Evolutionary conservation across 2,888 invertebrate genomes (phyloP).

Genomic region (Pandemis cinnamomeana): DNA sequence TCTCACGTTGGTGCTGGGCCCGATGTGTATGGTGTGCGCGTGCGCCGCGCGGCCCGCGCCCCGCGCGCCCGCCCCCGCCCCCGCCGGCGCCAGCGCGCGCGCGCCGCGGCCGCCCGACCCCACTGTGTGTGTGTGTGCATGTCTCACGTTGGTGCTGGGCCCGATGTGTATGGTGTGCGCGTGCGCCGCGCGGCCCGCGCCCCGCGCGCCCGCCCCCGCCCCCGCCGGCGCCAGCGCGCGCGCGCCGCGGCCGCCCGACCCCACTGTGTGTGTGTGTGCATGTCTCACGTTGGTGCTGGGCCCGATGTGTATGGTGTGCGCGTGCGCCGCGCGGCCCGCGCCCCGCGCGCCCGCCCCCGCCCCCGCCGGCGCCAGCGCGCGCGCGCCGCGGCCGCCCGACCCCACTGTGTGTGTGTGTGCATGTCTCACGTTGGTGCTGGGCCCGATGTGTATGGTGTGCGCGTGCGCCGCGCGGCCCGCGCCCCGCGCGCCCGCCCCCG

Average conservation of each 20-base stretch:
- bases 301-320: conserved; percentile 75
- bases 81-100: conserved; percentile 69
- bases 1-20: conserved; percentile 54
- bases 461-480: conserved; percentile 59
- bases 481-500: conserved; percentile 86
- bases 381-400: conserved; percentile 8
- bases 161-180: conserved; percentile 76
- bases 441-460: conserved; percentile 73
- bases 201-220: conserved; percentile 86
- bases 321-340: conserved; percentile 55
- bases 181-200: conserved; percentile 56
- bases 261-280: background rate
- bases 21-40: conserved; percentile 75
- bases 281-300: conserved; percentile 51
- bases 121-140: background rate
- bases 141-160: conserved; percentile 51
- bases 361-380: conserved; percentile 74
- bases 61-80: conserved; percentile 86
- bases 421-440: conserved; percentile 50
- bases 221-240: conserved; percentile 69
- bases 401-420: background rate
- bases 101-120: conserved; percentile 3
- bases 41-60: conserved; percentile 58
- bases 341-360: conserved; percentile 86
- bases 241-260: conserved; percentile 2